Percentiles rank a stretch among this genome's conserved stretches.
Conservation (phyloP, 64 coral and sea anemone genomes). For the Trachythela sp. region DNA sequence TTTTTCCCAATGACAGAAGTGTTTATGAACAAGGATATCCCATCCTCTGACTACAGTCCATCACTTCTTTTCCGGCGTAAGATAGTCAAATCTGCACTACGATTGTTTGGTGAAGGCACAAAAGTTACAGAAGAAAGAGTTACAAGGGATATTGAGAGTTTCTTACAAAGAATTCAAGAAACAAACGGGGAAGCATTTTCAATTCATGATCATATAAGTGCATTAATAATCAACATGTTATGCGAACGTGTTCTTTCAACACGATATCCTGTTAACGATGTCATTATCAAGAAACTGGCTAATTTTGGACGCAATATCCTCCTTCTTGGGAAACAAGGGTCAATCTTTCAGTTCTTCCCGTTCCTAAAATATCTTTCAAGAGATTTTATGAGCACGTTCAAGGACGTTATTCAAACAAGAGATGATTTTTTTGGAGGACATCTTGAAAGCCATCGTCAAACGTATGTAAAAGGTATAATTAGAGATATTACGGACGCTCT, state of each 20-base stretch:
- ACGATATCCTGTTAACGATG: neutral
- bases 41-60: slow-evolving; percentile 35
- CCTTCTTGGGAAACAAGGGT: neutral
- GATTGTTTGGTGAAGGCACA: neutral
- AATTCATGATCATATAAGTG: neutral
- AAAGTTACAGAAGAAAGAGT: neutral
- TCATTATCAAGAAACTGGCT: neutral
- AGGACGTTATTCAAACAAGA: neutral
- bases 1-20: slow-evolving; percentile 40
- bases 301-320: neutral
- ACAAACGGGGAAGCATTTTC: neutral
- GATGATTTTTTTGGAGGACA: neutral
- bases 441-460: slow-evolving; percentile 24
- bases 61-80: slow-evolving; percentile 35
- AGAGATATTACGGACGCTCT: slow-evolving; percentile 38
- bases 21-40: slow-evolving; percentile 23
- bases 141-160: neutral
- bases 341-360: neutral
- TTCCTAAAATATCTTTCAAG: slow-evolving; percentile 37
- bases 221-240: neutral
- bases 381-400: slow-evolving; percentile 1
- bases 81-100: neutral
- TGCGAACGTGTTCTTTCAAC: neutral
- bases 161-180: neutral
- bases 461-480: slow-evolving; percentile 25